Conservation (phyloP, 2,797 vertebrate genomes). For the Odontamblyopus lacepedii region DNA sequence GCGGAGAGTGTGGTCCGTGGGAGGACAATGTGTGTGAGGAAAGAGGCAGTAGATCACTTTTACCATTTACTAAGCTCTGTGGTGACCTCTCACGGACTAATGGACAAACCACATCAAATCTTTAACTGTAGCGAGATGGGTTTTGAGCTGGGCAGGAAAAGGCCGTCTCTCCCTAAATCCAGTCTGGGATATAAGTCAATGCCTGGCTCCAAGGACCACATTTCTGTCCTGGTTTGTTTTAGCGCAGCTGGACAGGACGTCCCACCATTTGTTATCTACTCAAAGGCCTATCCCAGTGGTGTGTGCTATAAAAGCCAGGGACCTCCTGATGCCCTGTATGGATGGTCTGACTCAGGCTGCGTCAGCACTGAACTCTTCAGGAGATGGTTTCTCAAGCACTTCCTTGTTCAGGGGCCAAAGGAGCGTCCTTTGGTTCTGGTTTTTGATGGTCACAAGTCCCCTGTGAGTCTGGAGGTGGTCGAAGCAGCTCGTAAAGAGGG, state of each 20-base stretch:
- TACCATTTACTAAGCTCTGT: constrained; percentile 56
- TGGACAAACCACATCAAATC: constrained; percentile 62
- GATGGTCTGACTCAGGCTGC: constrained; percentile 64
- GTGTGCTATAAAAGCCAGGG: constrained; percentile 72
- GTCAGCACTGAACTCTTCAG: constrained; percentile 71
- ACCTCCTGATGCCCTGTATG: constrained; percentile 62
- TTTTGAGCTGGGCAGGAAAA: constrained; percentile 70
- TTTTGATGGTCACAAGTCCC: constrained; percentile 66
- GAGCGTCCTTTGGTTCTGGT: constrained; percentile 65
- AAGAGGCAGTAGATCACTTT: constrained; percentile 69
- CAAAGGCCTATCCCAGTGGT: constrained; percentile 69
- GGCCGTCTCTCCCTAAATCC: constrained; percentile 54
- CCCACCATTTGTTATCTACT: constrained; percentile 70
- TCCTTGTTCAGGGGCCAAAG: constrained; percentile 51
- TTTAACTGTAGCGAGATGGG: constrained; percentile 65
- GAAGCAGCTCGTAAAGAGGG: constrained; percentile 62
- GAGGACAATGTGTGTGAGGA: constrained; percentile 60
- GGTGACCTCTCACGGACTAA: constrained; percentile 47
- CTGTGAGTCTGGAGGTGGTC: constrained; percentile 70
- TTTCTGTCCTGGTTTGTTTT: constrained; percentile 66
- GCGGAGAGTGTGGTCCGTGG: constrained; percentile 61
- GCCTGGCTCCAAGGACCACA: constrained; percentile 54
- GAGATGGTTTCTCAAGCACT: constrained; percentile 75
- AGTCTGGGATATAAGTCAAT: constrained; percentile 56
- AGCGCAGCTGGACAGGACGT: constrained; percentile 63